These are phyloP conservation scores for Hestina assimilis DNA, from an alignment of 1,140 invertebrate species.

Conservation along the genomic window DNA sequence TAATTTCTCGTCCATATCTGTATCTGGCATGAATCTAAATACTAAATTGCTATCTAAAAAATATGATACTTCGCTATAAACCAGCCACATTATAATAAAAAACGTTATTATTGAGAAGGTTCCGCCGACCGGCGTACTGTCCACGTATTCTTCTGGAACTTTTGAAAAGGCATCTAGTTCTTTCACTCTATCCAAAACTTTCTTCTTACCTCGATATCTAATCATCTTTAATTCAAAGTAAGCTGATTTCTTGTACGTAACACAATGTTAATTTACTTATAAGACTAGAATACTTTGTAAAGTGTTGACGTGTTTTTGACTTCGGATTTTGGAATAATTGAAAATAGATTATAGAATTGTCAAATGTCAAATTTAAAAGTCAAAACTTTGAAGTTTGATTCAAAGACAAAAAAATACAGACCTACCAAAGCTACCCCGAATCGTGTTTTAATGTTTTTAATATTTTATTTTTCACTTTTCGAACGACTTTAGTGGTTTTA, in stretches of 20 bases:
- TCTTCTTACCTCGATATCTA: constrained; percentile 81
- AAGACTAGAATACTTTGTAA: background rate
- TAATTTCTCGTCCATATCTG: constrained; percentile 92
- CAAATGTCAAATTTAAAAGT: background rate
- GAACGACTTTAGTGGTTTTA: no score
- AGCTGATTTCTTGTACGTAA: background rate
- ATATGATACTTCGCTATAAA: constrained; percentile 91
- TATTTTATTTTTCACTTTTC: no score
- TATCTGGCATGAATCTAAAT: constrained; percentile 94
- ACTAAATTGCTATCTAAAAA: constrained; percentile 89
- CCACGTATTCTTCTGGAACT: constrained; percentile 90
- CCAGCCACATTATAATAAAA: constrained; percentile 87
- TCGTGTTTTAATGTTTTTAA: no score
- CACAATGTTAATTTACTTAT: background rate
- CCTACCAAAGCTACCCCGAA: no score
- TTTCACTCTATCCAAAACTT: constrained; percentile 85
- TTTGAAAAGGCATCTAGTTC: constrained; percentile 95
- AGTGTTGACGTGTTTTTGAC: constrained; percentile 44
- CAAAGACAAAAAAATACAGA: background rate
- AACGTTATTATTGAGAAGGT: constrained; percentile 90
- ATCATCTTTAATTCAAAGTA: constrained; percentile 56
- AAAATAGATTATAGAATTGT: background rate
- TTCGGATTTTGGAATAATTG: constrained; percentile 1
- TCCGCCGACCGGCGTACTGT: constrained; percentile 87
- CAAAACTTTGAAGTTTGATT: background rate